These are phyloP conservation scores for Eupithecia tripunctaria DNA, from an alignment of 2,888 invertebrate species.

Conservation along the genomic window DNA sequence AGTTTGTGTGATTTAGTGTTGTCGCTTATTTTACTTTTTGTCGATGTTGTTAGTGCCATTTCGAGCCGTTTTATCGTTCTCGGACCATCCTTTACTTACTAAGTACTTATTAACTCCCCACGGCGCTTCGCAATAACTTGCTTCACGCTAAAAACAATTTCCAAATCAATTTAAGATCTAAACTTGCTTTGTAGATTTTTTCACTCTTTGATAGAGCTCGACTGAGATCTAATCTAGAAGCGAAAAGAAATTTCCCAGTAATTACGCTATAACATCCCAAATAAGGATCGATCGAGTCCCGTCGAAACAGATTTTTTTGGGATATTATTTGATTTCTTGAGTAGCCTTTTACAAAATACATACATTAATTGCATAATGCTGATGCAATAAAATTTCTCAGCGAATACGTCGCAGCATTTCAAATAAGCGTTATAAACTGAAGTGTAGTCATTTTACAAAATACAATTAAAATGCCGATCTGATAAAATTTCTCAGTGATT, in stretches of 20 bases:
- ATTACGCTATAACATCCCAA: not conserved
- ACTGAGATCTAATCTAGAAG: not conserved
- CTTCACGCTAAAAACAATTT: not conserved
- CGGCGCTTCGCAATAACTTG: too few relatives aligned
- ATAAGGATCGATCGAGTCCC: too few relatives aligned
- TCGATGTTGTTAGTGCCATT: not conserved
- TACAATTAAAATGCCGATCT: too few relatives aligned
- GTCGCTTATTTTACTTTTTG: conserved; percentile 8
- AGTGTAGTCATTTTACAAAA: too few relatives aligned
- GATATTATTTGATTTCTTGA: too few relatives aligned
- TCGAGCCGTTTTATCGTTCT: not conserved
- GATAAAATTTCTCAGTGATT: too few relatives aligned
- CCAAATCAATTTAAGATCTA: not conserved
- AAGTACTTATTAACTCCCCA: not conserved
- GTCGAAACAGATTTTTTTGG: too few relatives aligned
- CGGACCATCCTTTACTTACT: not conserved
- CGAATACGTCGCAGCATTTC: not conserved
- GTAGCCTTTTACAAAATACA: too few relatives aligned
- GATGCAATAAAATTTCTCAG: too few relatives aligned
- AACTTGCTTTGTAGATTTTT: not conserved
- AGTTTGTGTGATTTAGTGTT: conserved; percentile 52
- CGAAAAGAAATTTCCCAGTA: not conserved
- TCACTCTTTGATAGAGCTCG: not conserved
- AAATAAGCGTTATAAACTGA: too few relatives aligned
- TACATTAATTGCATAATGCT: too few relatives aligned